Evolutionary conservation across 2,113 vertebrate genomes (phyloP), one percentile per base, ranked within the genome.

Genomic region (Rhinolophus ferrumequinum): DNA sequence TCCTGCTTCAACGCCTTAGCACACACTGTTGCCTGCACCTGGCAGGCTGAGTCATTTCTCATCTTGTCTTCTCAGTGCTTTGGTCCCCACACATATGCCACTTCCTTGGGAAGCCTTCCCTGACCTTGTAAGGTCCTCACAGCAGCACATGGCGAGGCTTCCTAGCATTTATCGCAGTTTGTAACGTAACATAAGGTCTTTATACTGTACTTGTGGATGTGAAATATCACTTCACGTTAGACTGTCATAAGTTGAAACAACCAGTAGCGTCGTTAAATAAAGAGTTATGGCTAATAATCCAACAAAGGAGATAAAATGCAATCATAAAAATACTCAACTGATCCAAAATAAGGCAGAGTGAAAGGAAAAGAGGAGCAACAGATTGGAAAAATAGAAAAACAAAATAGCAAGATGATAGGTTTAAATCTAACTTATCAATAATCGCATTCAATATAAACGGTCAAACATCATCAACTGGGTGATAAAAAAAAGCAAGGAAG

Each of bases 171-270:
- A 28, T 24, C 47, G 54, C 35, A 11, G 88, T 35, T 47, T 56
- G 66, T 11, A 1, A 38, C 2, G 5, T 35, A 38, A 8, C 22
- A 15, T 0, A 1, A 28, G 77, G n/a, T 6, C 16, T 56, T 38
- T 10, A 15, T 16, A 26, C 54, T 16, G 54, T 6, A 5, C 14
- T 6, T 11, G 77, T 9, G 16, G 77, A 41, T 2, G 14, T 18
- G 8, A 8, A 10, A 9, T 6, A 28, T 26, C 54, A 1, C 33
- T 60, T 41, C 54, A 3, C 10, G 77, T 18, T 28, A 18, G 54
- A 24, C 24, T 16, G 54, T 28, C n/a, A 18, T 7, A 11, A 5
- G n/a, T 58, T 26, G 18, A 41, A 5, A 47, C 41, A 75, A 60
- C 54, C 54, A 28, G 33, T 22, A 1, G 56, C 24, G 6, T 8